Base-by-base conservation (phyloP, 2,797 vertebrate genomes). In the Fistularia commersonii region DNA sequence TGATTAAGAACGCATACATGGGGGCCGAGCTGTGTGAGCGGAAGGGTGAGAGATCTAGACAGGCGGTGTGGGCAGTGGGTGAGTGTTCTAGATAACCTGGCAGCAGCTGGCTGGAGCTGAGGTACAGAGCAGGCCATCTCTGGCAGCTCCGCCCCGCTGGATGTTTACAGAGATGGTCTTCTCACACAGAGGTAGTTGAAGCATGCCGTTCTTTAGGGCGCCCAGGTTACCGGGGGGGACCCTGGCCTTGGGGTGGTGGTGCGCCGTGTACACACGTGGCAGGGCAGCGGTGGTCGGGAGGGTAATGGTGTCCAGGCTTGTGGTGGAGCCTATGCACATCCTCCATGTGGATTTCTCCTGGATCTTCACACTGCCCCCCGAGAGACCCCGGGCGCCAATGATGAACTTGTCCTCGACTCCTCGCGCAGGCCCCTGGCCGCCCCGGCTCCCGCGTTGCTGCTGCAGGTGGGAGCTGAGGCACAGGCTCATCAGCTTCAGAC, bases 161-260 rank as follows among this genome's bases (percentile, higher is more conserved):
- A 99, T 98, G 88, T 98, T 99, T 75, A 99, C 94, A 49, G 95
- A 97, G 90, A 99, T 95, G 54, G 93, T 98, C 89, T 97, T 98
- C 89, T 99, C 97, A 45, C 95, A 99, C 79, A 99, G 97, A 94
- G 97, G 97, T 93, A 99, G 96, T 92, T 98, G 96, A 55, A 99
- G 91, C 76, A 98, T 87, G 50, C 86, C 91, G 42, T 91, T 94
- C 81, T 93, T 95, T 87, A 98, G 90, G 9, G 69, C 6, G 79
- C 91, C 92, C 88, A 92, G 88, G 81, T 79, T 91, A 58, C 75
- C 80, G 73, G 65, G 81, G 63, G 61, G 1, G 53, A 69, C 72
- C 43, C 73, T 75, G 81, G 60, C 50, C 38, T 58, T 75, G 56
- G 51, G 76, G 54, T 69, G 51, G 41, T 60, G 71, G 37, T 51